Conservation (phyloP, 1,140 invertebrate species). For the Ceratina calcarata region DNA sequence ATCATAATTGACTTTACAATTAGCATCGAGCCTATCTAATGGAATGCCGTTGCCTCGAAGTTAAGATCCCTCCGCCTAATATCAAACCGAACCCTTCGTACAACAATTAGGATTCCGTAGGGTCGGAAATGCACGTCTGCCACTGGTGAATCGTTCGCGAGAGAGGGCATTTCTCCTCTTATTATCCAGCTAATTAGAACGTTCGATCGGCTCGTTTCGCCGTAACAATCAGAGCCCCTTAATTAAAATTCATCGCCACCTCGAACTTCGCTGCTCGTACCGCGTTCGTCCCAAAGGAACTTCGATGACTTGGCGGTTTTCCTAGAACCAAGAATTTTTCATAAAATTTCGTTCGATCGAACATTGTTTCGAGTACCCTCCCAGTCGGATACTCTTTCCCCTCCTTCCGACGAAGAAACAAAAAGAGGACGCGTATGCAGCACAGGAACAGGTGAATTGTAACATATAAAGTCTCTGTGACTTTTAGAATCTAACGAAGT, state of each 20-base stretch:
- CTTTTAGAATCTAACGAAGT: conserved; percentile 41
- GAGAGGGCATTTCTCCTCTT: conserved; percentile 18
- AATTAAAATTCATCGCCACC: conserved; percentile 66
- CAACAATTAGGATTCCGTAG: conserved; percentile 56
- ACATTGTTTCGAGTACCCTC: conserved; percentile 4
- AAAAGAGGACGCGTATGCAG: not conserved
- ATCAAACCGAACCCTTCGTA: conserved; percentile 48
- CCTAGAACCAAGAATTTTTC: conserved; percentile 34
- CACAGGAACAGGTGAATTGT: conserved; percentile 15
- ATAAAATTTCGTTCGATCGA: not conserved
- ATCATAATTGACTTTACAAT: conserved; percentile 72
- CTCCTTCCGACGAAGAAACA: not conserved
- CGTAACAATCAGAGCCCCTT: conserved; percentile 59
- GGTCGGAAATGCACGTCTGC: conserved; percentile 11
- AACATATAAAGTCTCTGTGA: conserved; percentile 13
- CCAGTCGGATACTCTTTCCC: not conserved
- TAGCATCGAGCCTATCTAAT: conserved; percentile 54
- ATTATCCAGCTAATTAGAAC: conserved; percentile 66
- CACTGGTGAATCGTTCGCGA: not conserved
- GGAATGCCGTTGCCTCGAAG: conserved; percentile 31
- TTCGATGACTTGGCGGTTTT: conserved; percentile 49
- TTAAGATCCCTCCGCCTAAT: conserved; percentile 40
- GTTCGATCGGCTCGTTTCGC: conserved; percentile 61
- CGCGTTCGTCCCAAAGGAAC: not conserved
- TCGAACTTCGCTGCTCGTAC: conserved; percentile 4